Conservation (phyloP, 2,888 invertebrate species). For the Trichogramma dendrolimi region DNA sequence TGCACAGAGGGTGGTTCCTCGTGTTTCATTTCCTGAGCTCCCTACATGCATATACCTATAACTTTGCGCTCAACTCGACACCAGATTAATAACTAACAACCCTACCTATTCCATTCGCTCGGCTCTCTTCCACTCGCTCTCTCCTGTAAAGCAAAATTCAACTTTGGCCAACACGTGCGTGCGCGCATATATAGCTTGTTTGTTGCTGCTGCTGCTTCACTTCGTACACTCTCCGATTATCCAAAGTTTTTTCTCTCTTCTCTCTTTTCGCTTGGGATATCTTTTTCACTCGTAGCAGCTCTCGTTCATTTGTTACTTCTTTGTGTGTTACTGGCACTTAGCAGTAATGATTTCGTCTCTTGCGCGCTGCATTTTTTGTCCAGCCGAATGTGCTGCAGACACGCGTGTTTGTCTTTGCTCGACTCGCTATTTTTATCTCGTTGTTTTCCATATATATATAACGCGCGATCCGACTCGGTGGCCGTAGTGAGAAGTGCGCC, state of each 20-base stretch:
- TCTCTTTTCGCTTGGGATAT: background rate
- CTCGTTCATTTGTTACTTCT: background rate
- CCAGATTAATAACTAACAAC: slow-evolving; percentile 51
- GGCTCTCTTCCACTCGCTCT: slow-evolving; percentile 41
- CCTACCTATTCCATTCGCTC: slow-evolving; percentile 49
- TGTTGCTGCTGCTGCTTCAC: slow-evolving; percentile 3
- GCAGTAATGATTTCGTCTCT: background rate
- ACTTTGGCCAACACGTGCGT: background rate
- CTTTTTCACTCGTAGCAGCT: background rate
- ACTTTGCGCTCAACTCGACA: slow-evolving; percentile 54
- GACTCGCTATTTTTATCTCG: no score
- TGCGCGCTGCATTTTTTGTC: background rate
- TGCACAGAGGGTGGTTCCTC: slow-evolving; percentile 40
- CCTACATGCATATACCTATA: slow-evolving; percentile 41
- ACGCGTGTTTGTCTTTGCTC: slow-evolving; percentile 25
- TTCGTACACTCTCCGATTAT: slow-evolving; percentile 1
- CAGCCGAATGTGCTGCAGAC: no score
- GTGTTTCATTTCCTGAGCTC: slow-evolving; percentile 54
- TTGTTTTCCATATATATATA: no score
- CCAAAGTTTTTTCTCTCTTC: background rate
- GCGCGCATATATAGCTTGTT: slow-evolving; percentile 14
- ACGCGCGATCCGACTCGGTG: no score
- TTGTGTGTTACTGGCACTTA: background rate
- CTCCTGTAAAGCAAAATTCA: no score
- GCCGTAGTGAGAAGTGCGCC: background rate